Evolutionary conservation across 2,888 invertebrate species (phyloP).

Genomic region (Teleogryllus oceanicus): DNA sequence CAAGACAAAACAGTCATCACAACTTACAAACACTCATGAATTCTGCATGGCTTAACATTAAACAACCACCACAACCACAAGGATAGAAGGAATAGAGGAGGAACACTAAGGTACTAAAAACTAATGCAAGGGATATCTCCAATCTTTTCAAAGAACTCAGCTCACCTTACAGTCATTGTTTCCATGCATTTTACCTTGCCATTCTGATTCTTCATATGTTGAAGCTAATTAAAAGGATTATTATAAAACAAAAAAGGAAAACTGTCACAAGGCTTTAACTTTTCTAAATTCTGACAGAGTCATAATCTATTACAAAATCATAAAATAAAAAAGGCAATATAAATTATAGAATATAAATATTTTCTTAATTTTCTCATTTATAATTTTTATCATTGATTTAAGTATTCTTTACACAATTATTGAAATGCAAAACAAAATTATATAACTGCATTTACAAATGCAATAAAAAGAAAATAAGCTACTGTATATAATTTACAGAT

Average conservation of each 20-base stretch:
- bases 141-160: background rate
- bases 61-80: conserved; percentile 34
- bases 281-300: no score
- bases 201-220: background rate
- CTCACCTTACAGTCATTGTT: background rate
- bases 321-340: no score
- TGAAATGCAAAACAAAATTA: background rate
- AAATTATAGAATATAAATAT: no score
- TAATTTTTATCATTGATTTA: no score
- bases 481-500: background rate
- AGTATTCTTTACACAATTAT: no score
- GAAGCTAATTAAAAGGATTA: background rate
- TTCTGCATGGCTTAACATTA: conserved; percentile 24
- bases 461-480: background rate
- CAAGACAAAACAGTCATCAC: background rate
- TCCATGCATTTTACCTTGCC: background rate
- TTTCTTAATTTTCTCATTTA: no score
- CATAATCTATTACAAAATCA: no score
- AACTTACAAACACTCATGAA: conserved; percentile 18
- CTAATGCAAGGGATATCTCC: background rate
- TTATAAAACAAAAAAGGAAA: no score
- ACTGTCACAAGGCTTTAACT: no score
- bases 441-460: background rate
- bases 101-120: conserved; percentile 2
- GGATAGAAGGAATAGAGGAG: background rate